Evolutionary conservation across 2,888 invertebrate genomes (phyloP).

Genomic region (Gryllus longicercus): DNA sequence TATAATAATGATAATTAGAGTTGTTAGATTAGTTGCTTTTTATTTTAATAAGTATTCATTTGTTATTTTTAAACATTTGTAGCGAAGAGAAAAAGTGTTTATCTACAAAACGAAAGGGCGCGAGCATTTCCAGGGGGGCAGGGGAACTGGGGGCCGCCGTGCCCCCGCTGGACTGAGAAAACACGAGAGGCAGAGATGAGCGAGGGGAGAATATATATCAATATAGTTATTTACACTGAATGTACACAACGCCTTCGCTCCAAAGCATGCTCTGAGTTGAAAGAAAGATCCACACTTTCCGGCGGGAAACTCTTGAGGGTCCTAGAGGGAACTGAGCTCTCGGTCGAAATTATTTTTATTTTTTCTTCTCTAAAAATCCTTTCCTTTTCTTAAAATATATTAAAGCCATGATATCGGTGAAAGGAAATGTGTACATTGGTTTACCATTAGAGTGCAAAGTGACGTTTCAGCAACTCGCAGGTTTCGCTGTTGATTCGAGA

Average conservation of each 20-base stretch:
- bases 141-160: not conserved
- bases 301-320: not conserved
- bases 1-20: slow-evolving; percentile 17
- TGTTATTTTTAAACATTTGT: slow-evolving; percentile 17
- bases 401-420: not conserved
- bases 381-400: not conserved
- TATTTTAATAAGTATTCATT: slow-evolving; percentile 17
- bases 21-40: slow-evolving; percentile 17
- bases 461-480: not conserved
- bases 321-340: not conserved
- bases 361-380: not conserved
- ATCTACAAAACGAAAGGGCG: slow-evolving; percentile 11
- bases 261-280: not conserved
- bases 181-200: slow-evolving; percentile 5
- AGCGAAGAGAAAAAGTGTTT: slow-evolving; percentile 7
- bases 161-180: not conserved
- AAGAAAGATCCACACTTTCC: not conserved
- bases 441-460: not conserved
- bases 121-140: slow-evolving; percentile 1
- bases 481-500: no score
- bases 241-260: not conserved
- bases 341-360: not conserved
- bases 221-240: not conserved
- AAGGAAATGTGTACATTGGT: not conserved
- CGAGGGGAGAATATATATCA: slow-evolving; percentile 3